Base-by-base conservation (phyloP, 2,797 vertebrate species). In the Pachyuromys duprasi region DNA sequence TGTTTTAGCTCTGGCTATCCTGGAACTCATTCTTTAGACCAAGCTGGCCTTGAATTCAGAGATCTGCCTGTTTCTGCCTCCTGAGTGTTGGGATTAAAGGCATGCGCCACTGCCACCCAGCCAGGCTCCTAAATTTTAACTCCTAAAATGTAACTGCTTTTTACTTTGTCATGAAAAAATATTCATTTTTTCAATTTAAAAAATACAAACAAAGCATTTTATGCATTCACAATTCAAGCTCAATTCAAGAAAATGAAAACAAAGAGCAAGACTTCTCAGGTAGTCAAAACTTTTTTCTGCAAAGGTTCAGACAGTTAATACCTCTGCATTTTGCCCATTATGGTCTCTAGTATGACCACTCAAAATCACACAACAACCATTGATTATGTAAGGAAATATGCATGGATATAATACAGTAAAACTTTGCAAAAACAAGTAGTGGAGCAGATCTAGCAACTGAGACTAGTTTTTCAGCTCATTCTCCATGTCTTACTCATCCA, bases 131-230 rank as follows among this genome's bases (percentile, higher is more conserved):
- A 65, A 42, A 74, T 62, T 82, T 81, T 45, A 94, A 80, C 3
- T 86, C 53, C 79, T 72, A 62, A 89, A 81, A 39, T 70, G 69
- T 91, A 88, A 81, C 42, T 76, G 89, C 4, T 72, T 53, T 91
- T n/a, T 79, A 7, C 79, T 79, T 91, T 87, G 12, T 78, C n/a
- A 83, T 89, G 31, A 0, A 65, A 53, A 5, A 39, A 49, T 15
- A 28, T 65, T 13, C 33, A 53, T 9, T 88, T 49, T 63, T 92
- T 94, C 33, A 74, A 83, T 74, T 49, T 49, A 49, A 65, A 69
- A 36, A 63, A 15, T 36, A 60, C n/a, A 55, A 80, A 36, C 20
- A 67, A 49, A 33, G 33, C 9, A 83, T 11, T 5, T 28, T 5
- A 33, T 3, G 26, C 65, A 93, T 60, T 80, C 67, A 31, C 75